Base-by-base conservation (phyloP, 2,888 invertebrate species). In the Morpho achilles region DNA sequence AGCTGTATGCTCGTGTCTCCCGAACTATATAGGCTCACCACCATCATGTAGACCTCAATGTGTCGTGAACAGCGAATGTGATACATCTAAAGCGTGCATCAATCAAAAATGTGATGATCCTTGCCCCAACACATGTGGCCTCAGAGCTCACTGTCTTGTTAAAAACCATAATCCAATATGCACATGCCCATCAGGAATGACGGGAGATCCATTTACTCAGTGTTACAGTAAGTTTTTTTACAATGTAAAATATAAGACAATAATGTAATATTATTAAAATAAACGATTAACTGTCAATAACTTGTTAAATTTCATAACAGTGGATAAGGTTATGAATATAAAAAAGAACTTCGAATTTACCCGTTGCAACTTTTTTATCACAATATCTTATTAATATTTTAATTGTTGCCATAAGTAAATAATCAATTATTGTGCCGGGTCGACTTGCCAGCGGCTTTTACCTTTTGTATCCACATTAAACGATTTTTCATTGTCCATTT, bases 131-230 rank as follows among this genome's bases (percentile, higher is more conserved):
- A 96, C 96, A 0, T 97, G 97, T 76, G 97, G 97, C n/a, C 89
- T 95, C 53, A 93, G 95, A 69, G 96, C 97, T 2, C 94, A 95
- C 67, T 97, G 97, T 74, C 93, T 93, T 51, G 95, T 95, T 0
- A 94, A 94, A 75, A 96, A 96, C 77, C 97, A 97, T 79, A 96
- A 95, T 73, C 96, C 97, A 3, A 96, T 96, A 64, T 97, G 97
- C 74, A 95, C 95, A 4, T 97, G 97, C 70, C 95, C 96, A 49
- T 89, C 93, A 47, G 95, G 95, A n/a, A 95, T 94, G 84, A 95
- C 95, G 45, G 97, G 97, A 50, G 96, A 97, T 93, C 96, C 97
- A 55, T 96, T 96, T 76, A 93, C 93, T 3, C 94, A 94, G 73
- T 97, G 97, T 73, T 92, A 93, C 53, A 91, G 95, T 95, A 92